A percentile compares a stretch with the other conserved stretches of the same genome.
phyloP scores from a whole-genome alignment of 2,113 vertebrate species.

The Loxodonta africana region DNA sequence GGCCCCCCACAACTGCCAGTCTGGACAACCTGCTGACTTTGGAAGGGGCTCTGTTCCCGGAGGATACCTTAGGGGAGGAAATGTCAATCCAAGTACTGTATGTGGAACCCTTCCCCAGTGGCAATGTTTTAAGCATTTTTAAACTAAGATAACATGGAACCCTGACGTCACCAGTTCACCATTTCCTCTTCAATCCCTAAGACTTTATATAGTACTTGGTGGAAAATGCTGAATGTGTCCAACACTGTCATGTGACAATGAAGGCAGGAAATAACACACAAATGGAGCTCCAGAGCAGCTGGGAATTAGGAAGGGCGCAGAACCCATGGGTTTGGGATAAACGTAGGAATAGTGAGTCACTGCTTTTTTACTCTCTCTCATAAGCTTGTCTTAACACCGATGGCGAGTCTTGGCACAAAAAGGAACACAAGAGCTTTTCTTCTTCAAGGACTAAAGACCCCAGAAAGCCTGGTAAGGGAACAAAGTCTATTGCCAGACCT shows the following conservation, averaged over 20 bases:
- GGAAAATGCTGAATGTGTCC: background rate
- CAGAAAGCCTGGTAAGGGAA: background rate
- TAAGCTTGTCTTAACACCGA: background rate
- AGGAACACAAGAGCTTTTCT: background rate
- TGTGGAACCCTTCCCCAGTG: background rate
- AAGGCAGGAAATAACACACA: background rate
- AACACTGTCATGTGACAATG: background rate
- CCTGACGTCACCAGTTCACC: too few relatives aligned
- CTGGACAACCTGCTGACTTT: too few relatives aligned
- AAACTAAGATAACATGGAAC: background rate
- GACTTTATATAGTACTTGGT: background rate
- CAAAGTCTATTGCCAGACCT: background rate
- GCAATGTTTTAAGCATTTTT: background rate
- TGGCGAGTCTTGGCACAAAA: background rate
- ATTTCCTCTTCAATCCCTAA: background rate
- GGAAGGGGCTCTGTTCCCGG: background rate
- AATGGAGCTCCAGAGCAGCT: background rate
- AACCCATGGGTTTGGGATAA: background rate
- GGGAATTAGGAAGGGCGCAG: background rate
- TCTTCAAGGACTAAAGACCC: conserved; percentile 54
- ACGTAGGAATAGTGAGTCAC: rapidly evolving
- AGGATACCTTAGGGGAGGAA: background rate
- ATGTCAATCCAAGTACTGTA: too few relatives aligned
- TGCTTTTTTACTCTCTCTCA: too few relatives aligned
- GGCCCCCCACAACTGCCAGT: background rate